Evolutionary conservation across 2,113 vertebrate genomes (phyloP), one percentile per base, ranked within the genome.

Genomic region (Myotis davidii): DNA sequence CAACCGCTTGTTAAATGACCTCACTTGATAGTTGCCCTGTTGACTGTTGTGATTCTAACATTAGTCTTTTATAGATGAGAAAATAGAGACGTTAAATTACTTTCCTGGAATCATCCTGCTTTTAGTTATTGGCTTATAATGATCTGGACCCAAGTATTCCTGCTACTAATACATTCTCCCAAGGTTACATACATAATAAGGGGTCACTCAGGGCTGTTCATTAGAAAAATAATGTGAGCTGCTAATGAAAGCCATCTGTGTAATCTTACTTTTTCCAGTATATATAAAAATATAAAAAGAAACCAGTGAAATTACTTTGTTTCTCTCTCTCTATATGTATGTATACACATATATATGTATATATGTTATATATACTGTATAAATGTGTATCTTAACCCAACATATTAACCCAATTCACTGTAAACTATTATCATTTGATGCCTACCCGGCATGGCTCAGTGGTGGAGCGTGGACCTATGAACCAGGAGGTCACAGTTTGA

Each of bases 291-390:
- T 67, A 25, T 52, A 76, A 45, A 91, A 89, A 42, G 11, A 79
- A 95, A 78, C n/a, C 50, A 64, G 61, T 56, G 34, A 64, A 77
- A 82, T 82, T 94, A 73, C 42, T 91, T 94, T 70, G 90, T 56
- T 27, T 29, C 21, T 59, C 56, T 56, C 20, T 23, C 54, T 23
- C 54, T 42, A 42, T 42, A 42, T 42, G 8, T 42, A 42, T 42
- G 42, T 42, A 42, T 42, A 42, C 42, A 42, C 7, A 42, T 42
- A 42, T 42, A 42, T 42, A 8, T 42, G 42, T 42, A 42, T 42
- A 42, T 42, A 42, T 42, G 8, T 42, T 42, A 42, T 42, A 42
- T 42, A 42, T 42, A 42, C 42, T 42, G 6, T 74, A 29, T 74
- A 67, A 25, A 27, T 29, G 59, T 70, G 39, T 61, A 50, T 90